phyloP scores from a whole-genome alignment of 2,797 vertebrate genomes.

The Trichosurus vulpecula region DNA sequence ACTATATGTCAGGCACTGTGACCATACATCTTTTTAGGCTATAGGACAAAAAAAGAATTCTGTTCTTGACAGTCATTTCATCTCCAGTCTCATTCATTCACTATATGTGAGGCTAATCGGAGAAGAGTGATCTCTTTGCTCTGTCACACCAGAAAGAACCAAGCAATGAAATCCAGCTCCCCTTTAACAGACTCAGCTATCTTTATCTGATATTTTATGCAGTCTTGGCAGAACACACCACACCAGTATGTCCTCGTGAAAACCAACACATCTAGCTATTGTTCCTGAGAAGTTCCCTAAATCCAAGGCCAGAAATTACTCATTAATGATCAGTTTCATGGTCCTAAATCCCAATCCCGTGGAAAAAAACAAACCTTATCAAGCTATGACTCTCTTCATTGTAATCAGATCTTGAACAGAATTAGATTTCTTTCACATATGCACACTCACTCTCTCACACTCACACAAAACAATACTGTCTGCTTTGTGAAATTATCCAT shows the following conservation, averaged over 20 bases:
- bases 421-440: constrained; percentile 48
- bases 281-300: constrained; percentile 58
- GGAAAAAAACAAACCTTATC: constrained; percentile 71
- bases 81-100: neutral
- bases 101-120: neutral
- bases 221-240: constrained; percentile 34
- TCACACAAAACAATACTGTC: constrained; percentile 19
- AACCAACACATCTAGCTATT: constrained; percentile 42
- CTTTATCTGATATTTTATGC: constrained; percentile 30
- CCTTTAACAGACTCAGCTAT: constrained; percentile 1
- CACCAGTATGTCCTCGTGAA: neutral
- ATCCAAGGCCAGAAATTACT: constrained; percentile 73
- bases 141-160: constrained; percentile 6
- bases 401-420: constrained; percentile 74
- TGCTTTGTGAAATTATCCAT: constrained; percentile 20
- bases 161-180: constrained; percentile 24
- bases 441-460: neutral
- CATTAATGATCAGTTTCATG: constrained; percentile 75
- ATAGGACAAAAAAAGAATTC: neutral
- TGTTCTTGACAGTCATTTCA: neutral
- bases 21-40: neutral
- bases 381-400: constrained; percentile 57
- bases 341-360: constrained; percentile 69
- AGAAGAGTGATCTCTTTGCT: constrained; percentile 10
- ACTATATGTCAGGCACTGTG: neutral